Evolutionary conservation across 2,113 vertebrate species (phyloP), one percentile per base, ranked within the genome.

Genomic region (Monopterus albus): DNA sequence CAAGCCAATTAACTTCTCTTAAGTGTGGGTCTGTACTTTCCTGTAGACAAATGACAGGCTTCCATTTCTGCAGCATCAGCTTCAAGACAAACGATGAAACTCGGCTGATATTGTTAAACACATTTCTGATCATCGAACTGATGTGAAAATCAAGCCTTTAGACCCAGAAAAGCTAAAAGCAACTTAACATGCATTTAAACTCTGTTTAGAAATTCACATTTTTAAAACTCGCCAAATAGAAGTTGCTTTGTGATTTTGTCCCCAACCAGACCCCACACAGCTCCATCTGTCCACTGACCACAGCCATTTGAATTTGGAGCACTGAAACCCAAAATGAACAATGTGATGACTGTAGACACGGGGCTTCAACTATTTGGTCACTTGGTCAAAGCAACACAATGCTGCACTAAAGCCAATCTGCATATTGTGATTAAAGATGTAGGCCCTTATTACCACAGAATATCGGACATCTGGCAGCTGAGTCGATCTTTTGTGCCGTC

Each of bases 381-480:
- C 46, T 35, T 8, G 20, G 2, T 63, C 40, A 70, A 52, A 72
- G 61, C 26, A 51, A 15, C 38, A 36, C 15, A 21, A 58, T n/a
- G n/a, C n/a, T n/a, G n/a, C n/a, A n/a, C n/a, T n/a, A n/a, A n/a
- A n/a, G 55, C 60, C 61, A 45, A 55, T 40, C 69, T 74, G 33
- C 53, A 58, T 49, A 14, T 39, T 35, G 42, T 61, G 59, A 66
- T 72, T 58, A 77, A 80, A 73, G n/a, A n/a, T n/a, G n/a, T n/a
- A n/a, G n/a, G n/a, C n/a, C n/a, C n/a, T n/a, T n/a, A n/a, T n/a
- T n/a, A n/a, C n/a, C n/a, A n/a, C n/a, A n/a, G n/a, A n/a, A n/a
- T n/a, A n/a, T n/a, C n/a, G n/a, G n/a, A n/a, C n/a, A n/a, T n/a
- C n/a, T n/a, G n/a, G n/a, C n/a, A n/a, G n/a, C n/a, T n/a, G n/a